Percentiles rank a stretch among this genome's conserved stretches.
These are phyloP conservation scores for Acholoe squamosa DNA, from an alignment of 2,888 invertebrate genomes.

Conservation along the genomic window DNA sequence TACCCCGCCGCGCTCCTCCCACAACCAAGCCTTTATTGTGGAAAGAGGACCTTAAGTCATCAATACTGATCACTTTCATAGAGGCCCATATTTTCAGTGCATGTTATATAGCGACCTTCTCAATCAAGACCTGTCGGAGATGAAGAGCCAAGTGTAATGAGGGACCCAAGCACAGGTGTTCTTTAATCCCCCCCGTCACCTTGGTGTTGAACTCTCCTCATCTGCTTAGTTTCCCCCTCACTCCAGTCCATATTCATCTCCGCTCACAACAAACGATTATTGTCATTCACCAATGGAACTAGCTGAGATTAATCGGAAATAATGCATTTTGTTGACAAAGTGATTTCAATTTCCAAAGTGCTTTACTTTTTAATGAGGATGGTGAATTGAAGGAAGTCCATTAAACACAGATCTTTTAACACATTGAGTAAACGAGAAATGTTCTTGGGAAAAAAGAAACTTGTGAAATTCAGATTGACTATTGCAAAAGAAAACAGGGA, in stretches of 20 bases:
- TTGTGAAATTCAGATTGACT: background rate
- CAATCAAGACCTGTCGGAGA: too few relatives aligned
- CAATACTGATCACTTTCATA: too few relatives aligned
- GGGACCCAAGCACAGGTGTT: too few relatives aligned
- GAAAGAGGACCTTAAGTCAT: too few relatives aligned
- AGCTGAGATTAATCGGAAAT: slow-evolving; percentile 14
- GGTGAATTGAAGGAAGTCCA: background rate
- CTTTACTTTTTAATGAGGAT: background rate
- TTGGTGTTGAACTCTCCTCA: too few relatives aligned
- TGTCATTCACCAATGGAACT: background rate
- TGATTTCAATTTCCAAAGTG: slow-evolving; percentile 10
- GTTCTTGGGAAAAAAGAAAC: background rate
- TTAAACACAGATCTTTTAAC: background rate
- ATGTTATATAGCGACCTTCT: too few relatives aligned
- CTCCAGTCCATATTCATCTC: background rate
- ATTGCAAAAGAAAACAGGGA: background rate
- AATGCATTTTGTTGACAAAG: background rate
- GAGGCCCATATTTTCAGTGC: too few relatives aligned
- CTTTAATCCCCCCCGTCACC: too few relatives aligned
- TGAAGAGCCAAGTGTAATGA: too few relatives aligned
- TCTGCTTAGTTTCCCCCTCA: background rate
- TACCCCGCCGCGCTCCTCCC: too few relatives aligned
- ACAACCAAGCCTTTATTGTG: too few relatives aligned
- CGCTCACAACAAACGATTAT: background rate
- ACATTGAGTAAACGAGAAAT: background rate